Base-by-base conservation (phyloP, 1,140 invertebrate species). In the Penaeus japonicus region DNA sequence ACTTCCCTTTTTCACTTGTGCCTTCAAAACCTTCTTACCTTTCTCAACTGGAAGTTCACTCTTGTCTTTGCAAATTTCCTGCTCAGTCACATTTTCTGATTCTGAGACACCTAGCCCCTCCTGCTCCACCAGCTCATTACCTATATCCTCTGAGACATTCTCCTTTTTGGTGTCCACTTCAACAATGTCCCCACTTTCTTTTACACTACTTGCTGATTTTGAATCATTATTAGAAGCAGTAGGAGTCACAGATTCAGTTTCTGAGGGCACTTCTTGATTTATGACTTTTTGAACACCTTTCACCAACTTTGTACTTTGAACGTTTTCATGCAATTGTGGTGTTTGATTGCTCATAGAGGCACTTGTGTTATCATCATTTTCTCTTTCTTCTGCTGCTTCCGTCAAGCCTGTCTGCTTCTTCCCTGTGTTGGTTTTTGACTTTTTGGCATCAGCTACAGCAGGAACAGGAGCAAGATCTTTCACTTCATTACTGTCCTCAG, bases 321-420 rank as follows among this genome's bases (percentile, higher is more conserved):
- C 57, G 24, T 82, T 82, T 53, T 83, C 79, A 35, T 80, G 54
- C n/a, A 70, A 65, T 47, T 53, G 24, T 83, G 65, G 80, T 35
- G 47, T 88, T 88, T 88, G 87, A 88, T 88, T 88, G 59, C n/a
- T 39, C 20, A 59, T 27, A 82, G 87, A 88, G 87, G 87, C 87
- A 88, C 87, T 88, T 88, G 87, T 24, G 53, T 77, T 81, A 22
- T 75, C 80, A 32, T 77, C 83, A n/a, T n/a, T n/a, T 53, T 55
- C 35, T 57, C 78, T 70, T 5, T 57, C 59, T 3, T 77, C 54
- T 54, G n/a, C 87, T 30, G 27, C 24, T n/a, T 35, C 7, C 35
- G 32, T 22, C 20, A 47, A 70, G 70, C 1, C 39, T 20, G 77
- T 70, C 27, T 77, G 75, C 80, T 88, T 82, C 32, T 77, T 87